Conservation (phyloP, 2,797 vertebrate genomes). For the Halcyon badia region DNA sequence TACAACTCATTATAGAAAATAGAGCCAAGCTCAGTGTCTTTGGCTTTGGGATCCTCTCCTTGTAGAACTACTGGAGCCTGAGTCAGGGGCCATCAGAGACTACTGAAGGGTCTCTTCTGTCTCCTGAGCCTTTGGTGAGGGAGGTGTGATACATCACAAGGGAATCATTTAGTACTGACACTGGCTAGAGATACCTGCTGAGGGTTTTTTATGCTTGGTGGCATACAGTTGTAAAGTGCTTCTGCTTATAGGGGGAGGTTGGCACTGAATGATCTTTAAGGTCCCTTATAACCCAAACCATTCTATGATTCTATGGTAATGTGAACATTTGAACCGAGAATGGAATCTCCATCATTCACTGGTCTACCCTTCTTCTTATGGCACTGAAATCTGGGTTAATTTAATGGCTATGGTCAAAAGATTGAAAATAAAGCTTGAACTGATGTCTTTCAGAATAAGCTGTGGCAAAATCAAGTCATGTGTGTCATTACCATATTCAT, state of each 20-base stretch:
- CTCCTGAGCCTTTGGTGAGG: conserved; percentile 9
- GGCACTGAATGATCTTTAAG: background rate
- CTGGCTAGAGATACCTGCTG: conserved; percentile 3
- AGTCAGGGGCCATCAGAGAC: conserved; percentile 44
- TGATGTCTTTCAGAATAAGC: background rate
- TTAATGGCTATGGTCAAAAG: background rate
- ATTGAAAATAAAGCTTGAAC: background rate
- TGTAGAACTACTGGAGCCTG: background rate
- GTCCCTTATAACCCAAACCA: background rate
- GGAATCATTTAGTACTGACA: background rate
- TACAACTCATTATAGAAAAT: conserved; percentile 49
- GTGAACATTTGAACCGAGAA: background rate
- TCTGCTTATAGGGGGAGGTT: background rate
- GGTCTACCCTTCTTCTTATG: background rate
- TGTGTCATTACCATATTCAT: background rate
- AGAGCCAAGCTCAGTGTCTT: conserved; percentile 54
- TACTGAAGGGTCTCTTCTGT: conserved; percentile 35
- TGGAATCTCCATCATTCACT: background rate
- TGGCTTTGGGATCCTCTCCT: conserved; percentile 54
- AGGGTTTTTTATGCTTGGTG: background rate
- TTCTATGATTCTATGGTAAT: background rate
- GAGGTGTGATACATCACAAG: background rate
- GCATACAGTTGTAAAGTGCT: background rate
- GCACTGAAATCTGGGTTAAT: background rate
- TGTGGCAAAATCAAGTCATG: background rate